Evolutionary conservation across 2,797 vertebrate species (phyloP).

Genomic region (Momotus momota): DNA sequence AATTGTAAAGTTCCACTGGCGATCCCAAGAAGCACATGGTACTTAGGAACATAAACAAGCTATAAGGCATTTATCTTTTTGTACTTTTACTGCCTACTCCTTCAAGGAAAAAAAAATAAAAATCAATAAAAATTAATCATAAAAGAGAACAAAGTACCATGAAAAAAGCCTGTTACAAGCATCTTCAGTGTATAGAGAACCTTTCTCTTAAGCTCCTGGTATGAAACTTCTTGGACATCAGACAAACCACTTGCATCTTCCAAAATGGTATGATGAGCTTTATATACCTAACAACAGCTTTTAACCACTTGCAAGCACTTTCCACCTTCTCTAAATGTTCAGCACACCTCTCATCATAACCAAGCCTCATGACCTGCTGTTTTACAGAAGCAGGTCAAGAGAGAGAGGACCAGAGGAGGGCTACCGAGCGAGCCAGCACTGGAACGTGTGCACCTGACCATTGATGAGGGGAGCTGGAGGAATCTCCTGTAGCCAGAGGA

Average conservation of each 20-base stretch:
- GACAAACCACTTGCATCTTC: neutral
- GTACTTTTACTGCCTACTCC: conserved; percentile 7
- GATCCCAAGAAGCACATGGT: neutral
- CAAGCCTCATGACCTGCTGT: neutral
- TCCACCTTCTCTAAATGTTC: neutral
- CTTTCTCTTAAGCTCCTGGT: neutral
- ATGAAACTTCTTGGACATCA: neutral
- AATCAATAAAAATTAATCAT: conserved; percentile 52
- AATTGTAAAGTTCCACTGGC: conserved; percentile 20
- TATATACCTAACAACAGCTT: neutral
- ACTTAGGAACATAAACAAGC: conserved; percentile 10
- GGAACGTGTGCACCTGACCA: neutral
- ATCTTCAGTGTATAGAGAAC: neutral
- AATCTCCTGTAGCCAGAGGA: neutral
- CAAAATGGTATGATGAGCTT: neutral
- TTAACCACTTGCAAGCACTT: neutral
- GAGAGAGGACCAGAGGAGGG: neutral
- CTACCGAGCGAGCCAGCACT: neutral
- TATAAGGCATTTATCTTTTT: conserved; percentile 25
- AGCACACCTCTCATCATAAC: neutral
- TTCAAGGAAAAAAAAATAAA: neutral
- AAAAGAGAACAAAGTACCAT: conserved; percentile 20
- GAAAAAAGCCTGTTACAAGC: conserved; percentile 8
- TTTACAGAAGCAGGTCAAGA: neutral
- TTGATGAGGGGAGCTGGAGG: neutral